Evolutionary conservation across 2,888 invertebrate genomes (phyloP), one percentile per base, ranked within the genome.

Genomic region (Nebria salina): DNA sequence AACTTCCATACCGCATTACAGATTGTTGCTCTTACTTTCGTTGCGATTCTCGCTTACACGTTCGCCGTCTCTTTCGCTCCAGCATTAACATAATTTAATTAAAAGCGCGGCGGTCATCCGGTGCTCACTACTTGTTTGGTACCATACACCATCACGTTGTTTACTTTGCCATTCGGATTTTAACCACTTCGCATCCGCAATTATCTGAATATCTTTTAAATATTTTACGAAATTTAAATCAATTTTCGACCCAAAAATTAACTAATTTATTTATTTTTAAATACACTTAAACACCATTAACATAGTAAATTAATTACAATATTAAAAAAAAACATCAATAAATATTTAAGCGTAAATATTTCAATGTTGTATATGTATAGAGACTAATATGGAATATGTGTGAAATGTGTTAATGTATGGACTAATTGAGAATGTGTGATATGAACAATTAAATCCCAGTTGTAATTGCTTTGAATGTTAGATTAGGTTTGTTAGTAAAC

Each of bases 81-180:
- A 5, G 73, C 42, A 73, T 73, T 73, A 73, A 73, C 73, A 73
- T 73, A 73, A 73, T 73, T 73, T 73, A 73, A 73, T 73, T 73
- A 73, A 73, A 73, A 73, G 73, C 41, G 13, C 26, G n/a, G 11
- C 41, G 34, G 73, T 73, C 54, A 54, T 54, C 26, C 73, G 73
- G 26, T 54, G 13, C 54, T 7, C 8, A 54, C 54, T 8, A 13
- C 54, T 34, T 73, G 70, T 70, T 34, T 41, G 42, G 42, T 73
- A 42, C 68, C 7, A 68, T 26, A 26, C 42, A 43, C 7, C 25
- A 25, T 26, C 8, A 13, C 1, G 25, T 25, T 72, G 72, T 72
- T 72, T 25, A 72, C 72, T 2, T 25, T 25, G 25, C 25, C 66
- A 66, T 66, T n/a, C 34, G 15, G 15, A 15, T 66, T 25, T 66